Percentiles rank a stretch among this genome's conserved stretches.
phyloP scores from a whole-genome alignment of 2,113 vertebrate species.

The Podarcis raffonei region DNA sequence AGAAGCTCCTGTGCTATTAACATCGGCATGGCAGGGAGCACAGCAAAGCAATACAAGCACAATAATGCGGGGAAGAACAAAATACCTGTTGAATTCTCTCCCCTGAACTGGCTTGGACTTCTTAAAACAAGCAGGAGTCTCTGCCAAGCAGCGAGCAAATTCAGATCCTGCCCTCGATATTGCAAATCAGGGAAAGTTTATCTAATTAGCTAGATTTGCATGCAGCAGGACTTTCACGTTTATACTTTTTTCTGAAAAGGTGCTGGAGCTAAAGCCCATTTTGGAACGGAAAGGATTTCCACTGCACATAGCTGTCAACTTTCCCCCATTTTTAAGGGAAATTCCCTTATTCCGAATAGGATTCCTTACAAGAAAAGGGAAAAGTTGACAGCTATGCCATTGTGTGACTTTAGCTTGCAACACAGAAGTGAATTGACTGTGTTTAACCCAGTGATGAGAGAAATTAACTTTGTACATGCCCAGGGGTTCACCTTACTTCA shows the following conservation, averaged over 20 bases:
- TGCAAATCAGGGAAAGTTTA: neutral
- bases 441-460: neutral
- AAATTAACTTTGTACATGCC: neutral
- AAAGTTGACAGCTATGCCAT: neutral
- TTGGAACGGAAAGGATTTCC: neutral
- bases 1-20: neutral
- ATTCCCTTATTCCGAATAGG: no score
- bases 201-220: neutral
- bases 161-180: neutral
- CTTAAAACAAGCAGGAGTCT: neutral
- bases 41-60: no score
- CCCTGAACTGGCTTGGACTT: neutral
- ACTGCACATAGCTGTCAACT: neutral
- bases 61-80: neutral
- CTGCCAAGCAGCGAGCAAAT: no score
- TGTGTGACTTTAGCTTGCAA: neutral
- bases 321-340: no score
- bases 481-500: neutral
- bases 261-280: neutral
- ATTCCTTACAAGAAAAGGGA: no score
- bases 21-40: neutral
- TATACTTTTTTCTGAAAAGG: neutral
- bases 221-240: neutral
- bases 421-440: neutral
- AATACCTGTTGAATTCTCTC: neutral